Conservation (phyloP, 1,140 invertebrate genomes). For the Lepidotrigona ventralis region DNA sequence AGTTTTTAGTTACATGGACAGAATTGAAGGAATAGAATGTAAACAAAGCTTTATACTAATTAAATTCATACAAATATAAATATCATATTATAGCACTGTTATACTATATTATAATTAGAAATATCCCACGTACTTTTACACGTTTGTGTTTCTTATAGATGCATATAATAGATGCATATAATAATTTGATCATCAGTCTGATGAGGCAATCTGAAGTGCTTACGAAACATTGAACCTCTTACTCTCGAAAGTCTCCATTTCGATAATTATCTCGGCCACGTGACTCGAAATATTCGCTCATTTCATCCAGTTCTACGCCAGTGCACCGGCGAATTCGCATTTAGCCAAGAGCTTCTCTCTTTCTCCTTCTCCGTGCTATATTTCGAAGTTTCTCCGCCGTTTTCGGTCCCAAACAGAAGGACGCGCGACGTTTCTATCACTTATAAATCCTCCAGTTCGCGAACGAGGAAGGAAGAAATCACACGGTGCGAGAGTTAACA, state of each 20-base stretch:
- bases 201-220: too few relatives aligned
- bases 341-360: neutral
- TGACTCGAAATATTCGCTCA: neutral
- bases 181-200: too few relatives aligned
- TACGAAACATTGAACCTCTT: neutral
- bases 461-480: constrained; percentile 60
- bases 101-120: too few relatives aligned
- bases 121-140: too few relatives aligned
- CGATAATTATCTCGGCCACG: too few relatives aligned
- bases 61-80: too few relatives aligned
- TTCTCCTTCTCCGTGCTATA: neutral
- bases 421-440: constrained; percentile 25
- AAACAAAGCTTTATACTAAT: too few relatives aligned
- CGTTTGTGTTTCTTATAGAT: too few relatives aligned
- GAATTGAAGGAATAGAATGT: too few relatives aligned
- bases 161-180: too few relatives aligned
- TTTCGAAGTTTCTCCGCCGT: constrained; percentile 44
- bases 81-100: too few relatives aligned
- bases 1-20: too few relatives aligned
- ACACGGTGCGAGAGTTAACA: constrained; percentile 3
- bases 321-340: constrained; percentile 20
- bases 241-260: neutral
- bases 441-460: constrained; percentile 41
- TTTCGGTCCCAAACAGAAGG: constrained; percentile 38
- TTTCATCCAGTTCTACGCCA: constrained; percentile 28